Evolutionary conservation across 2,797 vertebrate genomes (phyloP).

Genomic region (Sylvia borin): DNA sequence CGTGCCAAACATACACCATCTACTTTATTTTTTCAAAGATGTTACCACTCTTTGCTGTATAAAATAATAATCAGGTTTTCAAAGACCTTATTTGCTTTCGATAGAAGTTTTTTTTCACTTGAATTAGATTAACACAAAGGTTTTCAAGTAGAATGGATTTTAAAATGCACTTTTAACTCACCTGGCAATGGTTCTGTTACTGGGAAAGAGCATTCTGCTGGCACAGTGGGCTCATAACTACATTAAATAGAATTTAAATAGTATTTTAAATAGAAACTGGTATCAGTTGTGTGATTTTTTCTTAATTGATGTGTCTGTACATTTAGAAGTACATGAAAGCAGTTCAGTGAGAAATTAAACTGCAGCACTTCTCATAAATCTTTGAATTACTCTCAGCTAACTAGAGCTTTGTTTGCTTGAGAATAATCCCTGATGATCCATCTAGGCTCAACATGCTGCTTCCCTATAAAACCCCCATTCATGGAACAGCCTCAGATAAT

Average conservation of each 20-base stretch:
- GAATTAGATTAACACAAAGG: background rate
- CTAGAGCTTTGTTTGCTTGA: background rate
- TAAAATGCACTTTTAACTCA: background rate
- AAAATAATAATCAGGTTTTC: background rate
- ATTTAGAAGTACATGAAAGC: background rate
- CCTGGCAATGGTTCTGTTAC: background rate
- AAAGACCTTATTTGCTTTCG: background rate
- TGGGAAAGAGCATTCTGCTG: background rate
- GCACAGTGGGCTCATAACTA: background rate
- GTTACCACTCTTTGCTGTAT: background rate
- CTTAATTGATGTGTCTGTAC: background rate
- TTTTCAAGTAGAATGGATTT: background rate
- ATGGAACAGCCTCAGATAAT: background rate
- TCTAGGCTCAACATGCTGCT: background rate
- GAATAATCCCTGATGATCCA: background rate
- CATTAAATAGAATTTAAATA: background rate
- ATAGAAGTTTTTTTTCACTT: background rate
- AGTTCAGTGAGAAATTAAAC: background rate
- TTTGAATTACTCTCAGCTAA: background rate
- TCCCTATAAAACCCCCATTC: background rate
- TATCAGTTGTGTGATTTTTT: background rate
- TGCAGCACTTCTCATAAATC: background rate
- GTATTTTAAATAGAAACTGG: background rate
- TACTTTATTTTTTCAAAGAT: background rate
- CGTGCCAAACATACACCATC: background rate